Evolutionary conservation across 2,888 invertebrate species (phyloP).

Genomic region (Gerris lacustris): DNA sequence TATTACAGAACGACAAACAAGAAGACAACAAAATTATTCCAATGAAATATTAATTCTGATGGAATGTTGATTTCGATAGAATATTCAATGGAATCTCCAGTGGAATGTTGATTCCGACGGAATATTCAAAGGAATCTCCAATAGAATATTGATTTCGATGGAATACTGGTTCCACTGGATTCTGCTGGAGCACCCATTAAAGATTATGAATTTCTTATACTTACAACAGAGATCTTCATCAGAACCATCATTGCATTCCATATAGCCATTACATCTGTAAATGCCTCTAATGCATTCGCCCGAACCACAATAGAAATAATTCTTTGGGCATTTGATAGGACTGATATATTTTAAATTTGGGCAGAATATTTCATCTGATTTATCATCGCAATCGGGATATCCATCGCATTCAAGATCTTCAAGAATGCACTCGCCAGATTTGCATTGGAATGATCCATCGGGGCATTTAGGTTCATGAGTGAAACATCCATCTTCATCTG

Average conservation of each 20-base stretch:
- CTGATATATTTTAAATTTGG: constrained; percentile 16
- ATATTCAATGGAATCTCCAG: no score
- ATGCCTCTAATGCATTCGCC: constrained; percentile 57
- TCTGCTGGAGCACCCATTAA: not conserved
- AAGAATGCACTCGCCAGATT: constrained; percentile 53
- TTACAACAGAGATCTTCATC: constrained; percentile 34
- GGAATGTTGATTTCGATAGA: no score
- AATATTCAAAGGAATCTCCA: not conserved
- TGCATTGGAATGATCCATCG: constrained; percentile 59
- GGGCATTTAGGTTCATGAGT: constrained; percentile 41
- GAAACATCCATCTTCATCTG: not conserved
- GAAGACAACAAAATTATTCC: not conserved
- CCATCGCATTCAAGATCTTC: constrained; percentile 51
- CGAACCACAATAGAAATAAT: constrained; percentile 57
- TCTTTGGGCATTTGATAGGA: constrained; percentile 26
- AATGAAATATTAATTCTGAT: not conserved
- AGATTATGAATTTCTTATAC: constrained; percentile 22
- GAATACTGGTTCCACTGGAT: not conserved
- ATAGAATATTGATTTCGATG: constrained; percentile 1
- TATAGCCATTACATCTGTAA: constrained; percentile 57
- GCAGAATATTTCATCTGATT: constrained; percentile 62
- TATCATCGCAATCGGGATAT: constrained; percentile 57
- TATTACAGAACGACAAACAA: not conserved
- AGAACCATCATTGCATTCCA: constrained; percentile 49
- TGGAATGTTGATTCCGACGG: no score